These are phyloP conservation scores for Ricordea florida DNA, from an alignment of 92 coral and sea anemone genomes.

Conservation along the genomic window DNA sequence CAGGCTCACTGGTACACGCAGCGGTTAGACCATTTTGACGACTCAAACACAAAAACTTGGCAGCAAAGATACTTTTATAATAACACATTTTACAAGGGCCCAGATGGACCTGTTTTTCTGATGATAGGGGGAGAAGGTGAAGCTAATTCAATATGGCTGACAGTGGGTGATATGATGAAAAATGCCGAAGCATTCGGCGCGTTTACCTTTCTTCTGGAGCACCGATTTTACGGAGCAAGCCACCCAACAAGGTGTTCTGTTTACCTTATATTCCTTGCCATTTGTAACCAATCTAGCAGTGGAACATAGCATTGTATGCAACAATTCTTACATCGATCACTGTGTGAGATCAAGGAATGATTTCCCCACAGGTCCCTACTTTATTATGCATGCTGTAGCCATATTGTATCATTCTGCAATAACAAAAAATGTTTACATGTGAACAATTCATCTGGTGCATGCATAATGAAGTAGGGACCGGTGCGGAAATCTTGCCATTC, in stretches of 20 bases:
- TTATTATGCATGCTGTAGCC: too few relatives aligned
- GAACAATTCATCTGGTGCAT: too few relatives aligned
- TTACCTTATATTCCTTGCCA: too few relatives aligned
- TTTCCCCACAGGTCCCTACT: too few relatives aligned
- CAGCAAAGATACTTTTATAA: slow-evolving; percentile 90
- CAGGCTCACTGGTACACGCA: slow-evolving; percentile 91
- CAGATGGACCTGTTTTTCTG: slow-evolving; percentile 91
- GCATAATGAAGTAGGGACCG: too few relatives aligned
- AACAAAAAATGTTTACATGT: too few relatives aligned
- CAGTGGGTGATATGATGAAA: slow-evolving; percentile 84
- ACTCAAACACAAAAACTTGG: slow-evolving; percentile 89
- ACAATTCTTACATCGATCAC: too few relatives aligned
- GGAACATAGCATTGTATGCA: too few relatives aligned
- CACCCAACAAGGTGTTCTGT: slow-evolving; percentile 91
- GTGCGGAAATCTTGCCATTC: too few relatives aligned
- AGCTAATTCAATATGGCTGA: slow-evolving; percentile 92
- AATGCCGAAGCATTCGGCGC: slow-evolving; percentile 94
- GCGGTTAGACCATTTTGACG: slow-evolving; percentile 90
- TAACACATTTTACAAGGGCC: slow-evolving; percentile 60
- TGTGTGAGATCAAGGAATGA: too few relatives aligned
- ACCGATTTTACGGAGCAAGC: slow-evolving; percentile 95
- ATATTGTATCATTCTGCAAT: too few relatives aligned
- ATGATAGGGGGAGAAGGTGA: slow-evolving; percentile 99
- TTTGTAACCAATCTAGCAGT: too few relatives aligned
- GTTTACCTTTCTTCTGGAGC: slow-evolving; percentile 81